phyloP scores from a whole-genome alignment of 2,113 vertebrate genomes.

The Poeciliopsis retropinna region DNA sequence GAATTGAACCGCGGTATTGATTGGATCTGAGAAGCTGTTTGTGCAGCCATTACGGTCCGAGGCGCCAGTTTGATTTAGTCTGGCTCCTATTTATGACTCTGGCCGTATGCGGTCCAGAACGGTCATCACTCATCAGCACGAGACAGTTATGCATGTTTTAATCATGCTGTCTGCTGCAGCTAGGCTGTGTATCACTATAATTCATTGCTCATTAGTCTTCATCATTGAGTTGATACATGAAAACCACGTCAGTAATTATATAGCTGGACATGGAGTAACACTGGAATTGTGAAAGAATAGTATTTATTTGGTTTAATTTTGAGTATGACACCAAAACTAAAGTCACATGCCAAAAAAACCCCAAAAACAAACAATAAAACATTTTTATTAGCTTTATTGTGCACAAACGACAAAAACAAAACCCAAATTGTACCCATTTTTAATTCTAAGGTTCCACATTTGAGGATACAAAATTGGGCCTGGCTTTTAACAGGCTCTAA shows the following conservation, averaged over 20 bases:
- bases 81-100: slow-evolving; percentile 20
- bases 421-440: too few relatives aligned
- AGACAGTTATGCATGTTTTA: slow-evolving; percentile 34
- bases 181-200: background rate
- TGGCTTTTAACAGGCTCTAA: background rate
- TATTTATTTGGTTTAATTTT: background rate
- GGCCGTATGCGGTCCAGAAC: slow-evolving; percentile 28
- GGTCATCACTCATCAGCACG: slow-evolving; percentile 35
- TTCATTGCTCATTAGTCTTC: background rate
- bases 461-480: too few relatives aligned
- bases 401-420: too few relatives aligned
- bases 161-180: slow-evolving; percentile 29
- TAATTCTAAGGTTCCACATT: too few relatives aligned
- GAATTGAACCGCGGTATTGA: slow-evolving; percentile 47
- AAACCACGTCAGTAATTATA: background rate
- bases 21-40: slow-evolving; percentile 44
- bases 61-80: slow-evolving; percentile 44
- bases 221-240: background rate
- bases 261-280: too few relatives aligned
- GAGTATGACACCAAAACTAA: background rate
- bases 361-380: too few relatives aligned
- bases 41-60: slow-evolving; percentile 35
- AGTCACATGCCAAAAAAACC: too few relatives aligned
- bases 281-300: background rate
- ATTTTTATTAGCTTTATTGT: too few relatives aligned